A percentile compares a stretch with the other conserved stretches of the same genome.
These are phyloP conservation scores for Globia sparganii DNA, from an alignment of 2,888 invertebrate species.

Conservation along the genomic window DNA sequence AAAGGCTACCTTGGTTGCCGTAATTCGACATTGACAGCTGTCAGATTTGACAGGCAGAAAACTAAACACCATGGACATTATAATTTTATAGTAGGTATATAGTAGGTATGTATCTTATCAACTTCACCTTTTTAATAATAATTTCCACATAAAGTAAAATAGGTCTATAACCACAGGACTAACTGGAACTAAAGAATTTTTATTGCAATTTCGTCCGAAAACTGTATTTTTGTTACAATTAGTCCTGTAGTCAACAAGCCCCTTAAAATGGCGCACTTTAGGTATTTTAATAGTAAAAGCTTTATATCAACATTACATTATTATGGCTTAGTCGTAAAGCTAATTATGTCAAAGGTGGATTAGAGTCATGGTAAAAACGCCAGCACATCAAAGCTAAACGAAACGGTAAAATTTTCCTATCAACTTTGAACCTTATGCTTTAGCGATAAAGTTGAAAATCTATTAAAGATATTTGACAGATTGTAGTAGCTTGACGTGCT, in stretches of 20 bases:
- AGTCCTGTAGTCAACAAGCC: slow-evolving; percentile 21
- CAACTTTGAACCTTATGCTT: too few relatives aligned
- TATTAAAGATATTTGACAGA: too few relatives aligned
- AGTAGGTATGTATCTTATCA: slow-evolving; percentile 56
- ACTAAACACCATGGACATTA: slow-evolving; percentile 61
- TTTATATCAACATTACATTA: slow-evolving; percentile 58
- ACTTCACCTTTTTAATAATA: slow-evolving; percentile 31
- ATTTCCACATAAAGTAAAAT: slow-evolving; percentile 33
- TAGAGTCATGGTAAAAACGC: slow-evolving; percentile 11
- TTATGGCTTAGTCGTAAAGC: slow-evolving; percentile 69
- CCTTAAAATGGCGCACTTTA: slow-evolving; percentile 39
- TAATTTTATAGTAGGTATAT: slow-evolving; percentile 54
- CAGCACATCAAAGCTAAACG: too few relatives aligned
- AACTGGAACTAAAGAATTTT: slow-evolving; percentile 14
- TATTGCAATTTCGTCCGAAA: slow-evolving; percentile 26
- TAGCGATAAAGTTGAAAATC: too few relatives aligned
- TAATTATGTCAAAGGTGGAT: slow-evolving; percentile 59
- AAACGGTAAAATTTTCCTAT: too few relatives aligned
- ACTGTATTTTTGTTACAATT: slow-evolving; percentile 21
- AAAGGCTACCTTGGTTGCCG: slow-evolving; percentile 56
- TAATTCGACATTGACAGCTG: slow-evolving; percentile 62
- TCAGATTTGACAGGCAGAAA: slow-evolving; percentile 63
- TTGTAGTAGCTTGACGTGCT: too few relatives aligned
- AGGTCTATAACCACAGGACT: slow-evolving; percentile 24
- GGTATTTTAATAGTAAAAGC: slow-evolving; percentile 45